Percentiles rank a stretch among this genome's conserved stretches.
phyloP scores from a whole-genome alignment of 2,797 vertebrate genomes.

The Onychomys arenicola region DNA sequence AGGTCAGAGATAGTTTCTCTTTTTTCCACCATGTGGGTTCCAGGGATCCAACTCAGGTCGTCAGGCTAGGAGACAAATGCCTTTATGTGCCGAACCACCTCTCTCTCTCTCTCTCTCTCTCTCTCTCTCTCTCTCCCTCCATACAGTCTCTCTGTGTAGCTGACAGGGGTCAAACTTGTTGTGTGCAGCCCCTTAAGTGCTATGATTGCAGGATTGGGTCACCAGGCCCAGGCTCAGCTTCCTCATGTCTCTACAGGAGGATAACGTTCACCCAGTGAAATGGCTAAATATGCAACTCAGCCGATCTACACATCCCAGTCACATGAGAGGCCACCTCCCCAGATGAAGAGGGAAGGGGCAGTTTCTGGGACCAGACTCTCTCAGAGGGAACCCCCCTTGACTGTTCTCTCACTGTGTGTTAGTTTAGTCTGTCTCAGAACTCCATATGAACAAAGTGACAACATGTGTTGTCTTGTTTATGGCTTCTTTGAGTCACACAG shows the following conservation, averaged over 20 bases:
- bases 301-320: background rate
- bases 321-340: background rate
- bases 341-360: background rate
- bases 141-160: background rate
- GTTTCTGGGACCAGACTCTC: background rate
- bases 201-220: background rate
- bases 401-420: background rate
- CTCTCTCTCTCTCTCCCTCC: background rate
- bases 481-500: background rate
- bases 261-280: background rate
- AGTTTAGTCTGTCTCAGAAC: background rate
- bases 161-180: too few species aligned
- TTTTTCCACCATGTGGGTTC: background rate
- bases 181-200: background rate
- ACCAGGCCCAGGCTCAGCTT: background rate
- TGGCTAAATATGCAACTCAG: background rate
- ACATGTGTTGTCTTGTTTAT: background rate
- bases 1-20: background rate
- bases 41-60: background rate
- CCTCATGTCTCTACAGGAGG: background rate
- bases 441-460: background rate
- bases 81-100: rapidly evolving
- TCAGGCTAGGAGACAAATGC: background rate
- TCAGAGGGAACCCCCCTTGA: background rate
- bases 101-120: background rate